Evolutionary conservation across 2,888 invertebrate species (phyloP).

Genomic region (Abrostola tripartita): DNA sequence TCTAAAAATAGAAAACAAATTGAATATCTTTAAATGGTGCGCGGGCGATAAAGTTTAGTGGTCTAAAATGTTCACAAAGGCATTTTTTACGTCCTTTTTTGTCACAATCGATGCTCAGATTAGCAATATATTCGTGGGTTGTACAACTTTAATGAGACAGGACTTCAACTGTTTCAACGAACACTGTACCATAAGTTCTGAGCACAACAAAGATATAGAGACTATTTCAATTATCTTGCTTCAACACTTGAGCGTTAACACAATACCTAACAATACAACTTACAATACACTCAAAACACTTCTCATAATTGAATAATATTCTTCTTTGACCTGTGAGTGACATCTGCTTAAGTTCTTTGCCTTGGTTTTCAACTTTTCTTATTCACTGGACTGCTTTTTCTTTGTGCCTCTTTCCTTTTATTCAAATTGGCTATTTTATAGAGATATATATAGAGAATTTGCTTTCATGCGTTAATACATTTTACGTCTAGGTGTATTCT

Average conservation of each 20-base stretch:
- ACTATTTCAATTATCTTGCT: not conserved
- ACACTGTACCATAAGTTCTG: no score
- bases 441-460: no score
- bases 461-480: no score
- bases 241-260: not conserved
- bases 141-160: not conserved
- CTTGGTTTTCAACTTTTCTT: constrained; percentile 3
- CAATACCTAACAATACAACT: not conserved
- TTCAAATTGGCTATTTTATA: not conserved
- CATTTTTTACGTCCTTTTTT: not conserved
- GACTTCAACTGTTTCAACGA: no score
- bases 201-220: no score
- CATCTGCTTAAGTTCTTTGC: constrained; percentile 2
- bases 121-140: not conserved
- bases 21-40: not conserved
- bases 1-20: not conserved
- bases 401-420: not conserved
- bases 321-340: not conserved
- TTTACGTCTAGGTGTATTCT: no score
- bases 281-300: not conserved
- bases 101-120: not conserved
- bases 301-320: not conserved
- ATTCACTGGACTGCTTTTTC: constrained; percentile 1
- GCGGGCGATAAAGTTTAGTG: not conserved
- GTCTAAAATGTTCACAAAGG: not conserved